Base-by-base conservation (phyloP, 2,797 vertebrate species). In the Spinus olivaceus region DNA sequence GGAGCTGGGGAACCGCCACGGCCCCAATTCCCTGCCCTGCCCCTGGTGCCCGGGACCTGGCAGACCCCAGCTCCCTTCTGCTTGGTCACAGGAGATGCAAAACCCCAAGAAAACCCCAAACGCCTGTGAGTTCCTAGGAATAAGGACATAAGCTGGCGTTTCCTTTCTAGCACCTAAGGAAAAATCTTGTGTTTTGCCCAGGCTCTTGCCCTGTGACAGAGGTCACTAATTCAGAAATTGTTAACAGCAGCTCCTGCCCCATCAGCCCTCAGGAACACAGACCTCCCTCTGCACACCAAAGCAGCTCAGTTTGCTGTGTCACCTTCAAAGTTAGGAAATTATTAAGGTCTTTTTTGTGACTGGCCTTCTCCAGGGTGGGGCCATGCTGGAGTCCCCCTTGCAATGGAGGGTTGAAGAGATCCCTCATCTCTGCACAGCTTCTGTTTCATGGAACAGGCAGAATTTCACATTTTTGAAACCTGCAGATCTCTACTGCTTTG, bases 11-110 rank as follows among this genome's bases (percentile, higher is more conserved):
- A 54, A 54, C 13, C 12, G 8, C 30, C 32, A 2, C 19, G 54
- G 22, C n/a, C 11, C 54, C 54, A 6, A 4, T 12, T 7, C 53
- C 53, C 46, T 12, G 67, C 74, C 32, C 51, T 63, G 41, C 42
- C 42, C 46, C n/a, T 19, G 6, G 5, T 39, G 51, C 53, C 76
- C 21, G 39, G 41, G 8, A 42, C 41, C 53, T 24, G 66, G 51
- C 74, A 2, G 7, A 3, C 28, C 50, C 35, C 5, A 2, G 6
- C 0, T 15, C 50, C 13, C 12, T 1, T 22, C 37, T 32, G 4
- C 1, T 10, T 1, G 61, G 1, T 17, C 32, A 8, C 41, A 37
- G 77, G 13, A 14, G 32, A 24, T 21, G 42, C 35, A 13, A 37
- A 56, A 50, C 23, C 11, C 56, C 64, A 3, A 3, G 8, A 23